phyloP scores from a whole-genome alignment of 1,140 invertebrate species.

The Stenopsyche tienmushanensis region DNA sequence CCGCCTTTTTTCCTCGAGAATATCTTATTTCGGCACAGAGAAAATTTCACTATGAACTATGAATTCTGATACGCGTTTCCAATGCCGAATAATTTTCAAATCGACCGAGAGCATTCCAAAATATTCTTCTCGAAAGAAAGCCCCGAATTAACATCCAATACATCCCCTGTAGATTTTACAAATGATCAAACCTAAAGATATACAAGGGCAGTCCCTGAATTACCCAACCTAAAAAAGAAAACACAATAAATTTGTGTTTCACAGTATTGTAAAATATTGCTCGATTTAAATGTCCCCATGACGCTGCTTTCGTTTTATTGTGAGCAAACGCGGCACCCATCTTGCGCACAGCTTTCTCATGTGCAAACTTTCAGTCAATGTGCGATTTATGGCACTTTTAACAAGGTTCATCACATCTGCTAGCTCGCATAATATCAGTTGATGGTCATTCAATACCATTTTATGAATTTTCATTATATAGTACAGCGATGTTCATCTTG shows the following conservation, averaged over 20 bases:
- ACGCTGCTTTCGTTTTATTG: no score
- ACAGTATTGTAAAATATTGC: no score
- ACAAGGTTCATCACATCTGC: no score
- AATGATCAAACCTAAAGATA: not conserved
- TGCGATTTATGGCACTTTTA: no score
- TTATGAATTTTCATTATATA: no score
- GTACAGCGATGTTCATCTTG: no score
- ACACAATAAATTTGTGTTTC: not conserved
- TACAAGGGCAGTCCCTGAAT: not conserved
- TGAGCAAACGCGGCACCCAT: no score
- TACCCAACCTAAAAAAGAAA: not conserved
- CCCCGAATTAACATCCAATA: not conserved
- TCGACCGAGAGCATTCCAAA: not conserved
- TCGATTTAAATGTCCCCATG: no score
- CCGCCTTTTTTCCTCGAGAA: not conserved
- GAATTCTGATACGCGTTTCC: conserved; percentile 1
- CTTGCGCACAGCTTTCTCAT: no score
- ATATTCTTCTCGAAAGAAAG: not conserved
- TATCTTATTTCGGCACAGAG: not conserved
- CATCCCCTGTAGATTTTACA: not conserved
- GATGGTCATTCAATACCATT: no score
- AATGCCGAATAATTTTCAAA: not conserved
- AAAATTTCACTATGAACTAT: not conserved
- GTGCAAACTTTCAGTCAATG: no score
- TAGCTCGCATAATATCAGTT: no score